Evolutionary conservation across 2,113 vertebrate genomes (phyloP), one percentile per base, ranked within the genome.

Genomic region (Corythornis madagascariensis): DNA sequence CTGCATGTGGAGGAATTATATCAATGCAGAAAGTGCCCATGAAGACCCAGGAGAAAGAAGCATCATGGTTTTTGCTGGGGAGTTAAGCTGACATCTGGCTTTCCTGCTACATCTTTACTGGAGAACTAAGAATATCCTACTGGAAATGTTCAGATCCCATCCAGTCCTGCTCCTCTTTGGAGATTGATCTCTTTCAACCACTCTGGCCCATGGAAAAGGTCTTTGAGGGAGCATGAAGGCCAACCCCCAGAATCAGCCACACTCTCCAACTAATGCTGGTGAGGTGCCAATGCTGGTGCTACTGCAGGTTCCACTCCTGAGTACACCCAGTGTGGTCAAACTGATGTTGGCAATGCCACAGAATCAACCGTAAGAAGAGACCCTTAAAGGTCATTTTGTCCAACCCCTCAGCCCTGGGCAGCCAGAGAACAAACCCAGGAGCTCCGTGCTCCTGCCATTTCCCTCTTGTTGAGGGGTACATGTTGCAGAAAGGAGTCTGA

Each of bases 21-120:
- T 45, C 33, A 22, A 18, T 14, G 29, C 8, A 50, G 28, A 50
- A 76, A 81, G 20, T 17, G 43, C 14, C 7, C 0, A 0, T 25
- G 65, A 73, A 52, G 28, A 61, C 6, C 16, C 18, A 4, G 6
- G 59, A 77, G 24, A 20, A 45, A 64, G 45, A 38, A 63, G 16
- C n/a, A 25, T 10, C 1, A 0, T 42, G 72, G 7, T 2, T 60
- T 69, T 25, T 31, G 29, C 18, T 43, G 33, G 24, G 55, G 16
- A 45, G 10, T 3, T 20, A 47, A 79, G 43, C 6, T 55, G 16
- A 7, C 22, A 18, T 7, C 19, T 31, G 25, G 12, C 38, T 82
- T 64, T 4, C 1, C 0, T 3, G 13, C 47, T 31, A 13, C 13
- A 52, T n/a, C 70, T 40, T 60, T 47, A 1, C 38, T 38, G 40